Base-by-base conservation (phyloP, 2,797 vertebrate genomes). In the Enteromius viviparus region DNA sequence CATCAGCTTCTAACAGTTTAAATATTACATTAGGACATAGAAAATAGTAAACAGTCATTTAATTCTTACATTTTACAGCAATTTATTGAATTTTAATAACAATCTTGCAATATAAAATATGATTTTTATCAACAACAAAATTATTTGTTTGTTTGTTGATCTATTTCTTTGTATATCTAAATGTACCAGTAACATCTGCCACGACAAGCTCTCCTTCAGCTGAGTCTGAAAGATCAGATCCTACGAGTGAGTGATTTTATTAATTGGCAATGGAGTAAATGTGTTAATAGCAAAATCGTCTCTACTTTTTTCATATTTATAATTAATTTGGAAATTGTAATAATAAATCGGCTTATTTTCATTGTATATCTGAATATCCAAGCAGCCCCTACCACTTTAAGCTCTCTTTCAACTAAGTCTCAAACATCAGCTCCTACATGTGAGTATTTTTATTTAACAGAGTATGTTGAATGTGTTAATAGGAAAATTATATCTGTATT, bases 201-300 rank as follows among this genome's bases (percentile, higher is more conserved):
- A 26, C 42, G 49, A 23, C 19, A 49, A 65, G 4, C 58, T 4
- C 2, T 21, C 5, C 32, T 51, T 69, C n/a, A 70, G 12, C n/a
- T 53, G 21, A 15, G 23, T 32, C 65, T 26, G 34, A 26, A 29
- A 42, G n/a, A 78, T 26, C 55, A 78, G 32, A 45, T 15, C 1
- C 26, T 15, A 19, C 49, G 69, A 58, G 49, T 69, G 49, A 80
- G 65, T 80, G 3, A 29, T 75, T 55, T 12, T 75, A 68, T 12
- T 40, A 0, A 68, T 12, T 2, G 65, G 11, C 19, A 37, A 37
- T 0, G 37, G 17, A 66, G 64, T 37, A 37, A n/a, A 66, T 37
- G 34, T 21, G 1, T 66, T 65, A 19, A 65, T 4, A 66, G 15
- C 5, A 32, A n/a, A 51, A 32, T 21, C 2, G 6, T 17, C 4